Evolutionary conservation across 2,797 vertebrate genomes (phyloP).

Genomic region (Cetoscarus ocellatus): DNA sequence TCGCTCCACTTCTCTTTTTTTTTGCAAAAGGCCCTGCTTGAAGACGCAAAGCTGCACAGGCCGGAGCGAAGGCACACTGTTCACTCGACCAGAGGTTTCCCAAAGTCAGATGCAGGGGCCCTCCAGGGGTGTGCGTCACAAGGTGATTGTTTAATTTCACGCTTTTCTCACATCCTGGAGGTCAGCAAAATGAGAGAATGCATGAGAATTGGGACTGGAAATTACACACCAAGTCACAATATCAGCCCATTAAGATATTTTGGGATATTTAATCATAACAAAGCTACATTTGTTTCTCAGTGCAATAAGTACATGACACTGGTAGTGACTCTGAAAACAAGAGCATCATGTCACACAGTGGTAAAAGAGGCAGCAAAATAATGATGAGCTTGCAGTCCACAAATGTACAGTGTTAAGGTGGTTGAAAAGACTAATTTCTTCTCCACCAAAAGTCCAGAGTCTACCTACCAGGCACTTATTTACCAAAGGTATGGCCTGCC

Average conservation of each 20-base stretch:
- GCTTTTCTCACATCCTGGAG: slow-evolving; percentile 65
- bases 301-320: neutral
- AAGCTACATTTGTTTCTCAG: neutral
- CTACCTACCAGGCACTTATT: no score
- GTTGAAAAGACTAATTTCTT: no score
- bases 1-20: slow-evolving; percentile 41
- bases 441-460: no score
- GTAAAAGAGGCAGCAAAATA: no score
- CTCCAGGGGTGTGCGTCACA: slow-evolving; percentile 45
- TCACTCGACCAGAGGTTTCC: slow-evolving; percentile 50
- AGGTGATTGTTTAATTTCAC: slow-evolving; percentile 70
- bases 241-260: neutral
- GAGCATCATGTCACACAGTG: no score
- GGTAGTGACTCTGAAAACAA: no score
- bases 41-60: slow-evolving; percentile 44
- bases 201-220: slow-evolving; percentile 17
- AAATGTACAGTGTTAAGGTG: no score
- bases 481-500: no score
- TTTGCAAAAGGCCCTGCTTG: slow-evolving; percentile 38
- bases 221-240: slow-evolving; percentile 11
- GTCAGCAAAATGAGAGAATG: slow-evolving; percentile 58
- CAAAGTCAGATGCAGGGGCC: slow-evolving; percentile 49
- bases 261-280: neutral
- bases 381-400: no score
- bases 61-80: slow-evolving; percentile 34